Base-by-base conservation (phyloP, 2,888 invertebrate species). In the Netelia inedita region DNA sequence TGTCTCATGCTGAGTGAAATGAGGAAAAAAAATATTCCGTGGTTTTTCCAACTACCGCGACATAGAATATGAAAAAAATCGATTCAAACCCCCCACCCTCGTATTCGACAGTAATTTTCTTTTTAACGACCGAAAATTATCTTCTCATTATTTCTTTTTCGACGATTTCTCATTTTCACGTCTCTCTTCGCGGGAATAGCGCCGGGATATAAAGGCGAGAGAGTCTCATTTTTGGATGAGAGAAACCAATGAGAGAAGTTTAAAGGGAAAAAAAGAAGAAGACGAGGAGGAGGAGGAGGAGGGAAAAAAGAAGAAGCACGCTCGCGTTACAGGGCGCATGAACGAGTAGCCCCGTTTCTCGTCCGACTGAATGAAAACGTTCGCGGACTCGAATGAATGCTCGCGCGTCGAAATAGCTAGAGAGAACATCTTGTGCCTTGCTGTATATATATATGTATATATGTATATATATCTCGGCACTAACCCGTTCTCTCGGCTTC, bases 381-480 rank as follows among this genome's bases (percentile, higher is more conserved):
- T 75, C 85, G 82, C 79, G 79, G 79, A 82, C 79, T 82, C 79
- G 86, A 86, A 83, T 86, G 86, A 88, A 86, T 87, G 85, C 86
- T 73, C 86, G 80, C 79, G 83, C 87, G 81, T 83, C 73, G 83
- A 86, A 82, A 86, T 82, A 83, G 71, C 80, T 73, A 76, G 78
- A 72, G 83, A 79, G 68, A 73, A 57, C 87, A 88, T 85, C 84
- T 87, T 68, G 68, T 81, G 78, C 84, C 85, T 87, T 23, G 23
- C 28, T 28, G 84, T 85, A 81, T 81, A 86, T 80, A 63, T 21
- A 23, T 10, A 14, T 50, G 3, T 14, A 10, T 41, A 72, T 79
- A 79, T 55, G 43, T 50, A 57, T 59, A 69, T 85, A 73, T 83
- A 79, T 82, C 83, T 76, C 85, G 85, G 35, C 55, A 79, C 74